Conservation (phyloP, 2,888 invertebrate genomes). For the Drosophila pullipes region DNA sequence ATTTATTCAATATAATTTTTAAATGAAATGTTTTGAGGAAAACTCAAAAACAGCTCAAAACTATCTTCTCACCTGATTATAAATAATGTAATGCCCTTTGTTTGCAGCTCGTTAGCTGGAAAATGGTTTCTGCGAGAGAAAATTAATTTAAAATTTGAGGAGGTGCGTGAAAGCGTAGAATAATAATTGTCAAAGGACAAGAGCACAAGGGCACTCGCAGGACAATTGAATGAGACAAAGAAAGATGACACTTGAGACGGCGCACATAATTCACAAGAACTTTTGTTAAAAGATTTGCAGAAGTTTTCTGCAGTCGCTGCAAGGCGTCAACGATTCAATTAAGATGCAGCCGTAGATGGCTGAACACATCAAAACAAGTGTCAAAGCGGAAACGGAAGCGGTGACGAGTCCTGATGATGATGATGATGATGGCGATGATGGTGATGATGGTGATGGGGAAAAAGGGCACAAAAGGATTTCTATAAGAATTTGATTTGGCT, state of each 20-base stretch:
- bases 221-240: slow-evolving; percentile 58
- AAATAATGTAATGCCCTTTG: slow-evolving; percentile 28
- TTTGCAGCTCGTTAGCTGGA: slow-evolving; percentile 32
- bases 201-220: slow-evolving; percentile 26
- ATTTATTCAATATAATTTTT: background rate
- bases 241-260: slow-evolving; percentile 77
- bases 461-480: slow-evolving; percentile 49
- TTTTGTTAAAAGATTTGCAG: slow-evolving; percentile 71
- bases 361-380: slow-evolving; percentile 70
- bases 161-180: slow-evolving; percentile 48
- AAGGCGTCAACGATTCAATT: slow-evolving; percentile 61
- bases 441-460: background rate
- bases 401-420: slow-evolving; percentile 21
- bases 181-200: slow-evolving; percentile 69
- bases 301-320: slow-evolving; percentile 70
- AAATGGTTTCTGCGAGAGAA: slow-evolving; percentile 58
- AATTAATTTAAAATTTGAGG: slow-evolving; percentile 73
- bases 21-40: background rate
- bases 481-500: slow-evolving; percentile 76
- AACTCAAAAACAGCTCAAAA: background rate
- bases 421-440: background rate
- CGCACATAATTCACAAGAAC: slow-evolving; percentile 59
- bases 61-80: slow-evolving; percentile 1
- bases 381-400: slow-evolving; percentile 78
- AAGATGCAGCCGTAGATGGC: slow-evolving; percentile 15